Evolutionary conservation across 2,888 invertebrate species (phyloP), one percentile per base, ranked within the genome.

Genomic region (Odontomyia ornata): DNA sequence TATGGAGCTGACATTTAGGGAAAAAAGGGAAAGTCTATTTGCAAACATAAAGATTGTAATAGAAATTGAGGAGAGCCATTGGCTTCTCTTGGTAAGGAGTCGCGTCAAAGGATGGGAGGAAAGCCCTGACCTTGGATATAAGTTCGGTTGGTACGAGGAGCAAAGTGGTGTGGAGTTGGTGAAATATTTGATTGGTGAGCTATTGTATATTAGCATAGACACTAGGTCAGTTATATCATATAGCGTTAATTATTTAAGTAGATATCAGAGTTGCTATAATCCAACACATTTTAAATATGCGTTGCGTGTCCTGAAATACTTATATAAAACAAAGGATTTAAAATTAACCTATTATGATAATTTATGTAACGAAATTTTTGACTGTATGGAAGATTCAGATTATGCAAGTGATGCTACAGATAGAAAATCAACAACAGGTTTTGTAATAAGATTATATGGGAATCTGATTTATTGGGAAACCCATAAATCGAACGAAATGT

Each of bases 181-280:
- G n/a, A n/a, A n/a, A n/a, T n/a, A 82, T 80, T 76, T 83, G 65
- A 82, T 83, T 25, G 82, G 81, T 56, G 81, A 75, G 78, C 72
- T 82, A 15, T 80, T 82, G 76, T 85, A 83, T 79, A 82, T 84
- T 46, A 83, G 82, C 79, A 65, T 81, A 43, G 83, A 81, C 47
- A 84, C 84, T n/a, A 80, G 83, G 77, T 82, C 83, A 76, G 83
- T 84, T 79, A 79, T 83, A 36, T 43, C 81, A 23, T 84, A 77
- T 71, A 81, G 82, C 78, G 83, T 84, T 4, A 84, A 84, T 79
- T 84, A 84, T 72, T 78, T 84, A 36, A 84, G 84, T 80, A 71
- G 83, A 78, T 84, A 80, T 78, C 84, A 85, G 81, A 83, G 79
- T 78, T 82, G 83, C 80, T 84, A 82, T 78, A 75, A 82, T 79